These are phyloP conservation scores for Acanthiza pusilla DNA, from an alignment of 2,797 vertebrate species.

Conservation along the genomic window DNA sequence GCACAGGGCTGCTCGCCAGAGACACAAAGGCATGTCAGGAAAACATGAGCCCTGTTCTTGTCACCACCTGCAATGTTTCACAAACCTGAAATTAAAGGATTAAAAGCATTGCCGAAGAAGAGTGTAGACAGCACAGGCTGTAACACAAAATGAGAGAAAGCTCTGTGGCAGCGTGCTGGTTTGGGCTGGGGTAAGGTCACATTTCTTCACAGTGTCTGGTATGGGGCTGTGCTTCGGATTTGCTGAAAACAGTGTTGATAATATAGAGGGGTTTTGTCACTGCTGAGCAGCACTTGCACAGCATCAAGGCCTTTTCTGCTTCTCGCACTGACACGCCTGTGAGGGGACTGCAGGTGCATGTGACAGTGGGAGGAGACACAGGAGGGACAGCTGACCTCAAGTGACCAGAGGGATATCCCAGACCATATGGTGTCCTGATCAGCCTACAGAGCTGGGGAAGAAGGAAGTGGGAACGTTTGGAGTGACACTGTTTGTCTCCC, in stretches of 20 bases:
- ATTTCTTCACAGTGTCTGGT: neutral
- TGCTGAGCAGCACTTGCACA: neutral
- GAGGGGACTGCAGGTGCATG: neutral
- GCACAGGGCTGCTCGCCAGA: neutral
- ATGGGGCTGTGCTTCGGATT: neutral
- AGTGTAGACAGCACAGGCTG: neutral
- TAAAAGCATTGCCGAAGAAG: neutral
- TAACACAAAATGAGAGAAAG: neutral
- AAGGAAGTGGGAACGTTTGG: neutral
- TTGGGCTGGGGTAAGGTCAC: neutral
- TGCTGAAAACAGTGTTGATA: neutral
- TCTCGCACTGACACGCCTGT: accelerated
- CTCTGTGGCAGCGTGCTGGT: accelerated
- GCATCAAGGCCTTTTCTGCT: neutral
- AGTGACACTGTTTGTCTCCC: neutral
- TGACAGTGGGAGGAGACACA: neutral
- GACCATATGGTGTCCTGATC: neutral
- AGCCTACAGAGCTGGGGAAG: neutral
- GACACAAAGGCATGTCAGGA: neutral
- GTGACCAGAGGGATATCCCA: neutral
- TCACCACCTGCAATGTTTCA: neutral
- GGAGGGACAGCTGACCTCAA: neutral
- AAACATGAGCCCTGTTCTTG: neutral
- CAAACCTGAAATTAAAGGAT: neutral
- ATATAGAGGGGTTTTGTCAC: neutral